phyloP scores from a whole-genome alignment of 2,797 vertebrate species.

The Craterocephalus amniculus region DNA sequence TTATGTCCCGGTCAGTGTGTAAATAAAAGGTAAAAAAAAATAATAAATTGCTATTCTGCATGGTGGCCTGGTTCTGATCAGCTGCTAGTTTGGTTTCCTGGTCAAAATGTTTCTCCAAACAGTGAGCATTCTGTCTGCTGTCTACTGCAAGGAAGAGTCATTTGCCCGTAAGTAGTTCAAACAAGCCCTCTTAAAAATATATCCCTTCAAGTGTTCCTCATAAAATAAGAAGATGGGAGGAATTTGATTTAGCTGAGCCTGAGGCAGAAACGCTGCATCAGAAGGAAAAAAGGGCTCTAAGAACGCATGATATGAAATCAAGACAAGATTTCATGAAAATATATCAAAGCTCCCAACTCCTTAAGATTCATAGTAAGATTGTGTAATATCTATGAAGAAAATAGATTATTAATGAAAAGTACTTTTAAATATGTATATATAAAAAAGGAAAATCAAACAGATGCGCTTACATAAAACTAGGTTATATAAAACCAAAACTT shows the following conservation, averaged over 20 bases:
- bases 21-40: too few species aligned
- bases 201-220: constrained; percentile 11
- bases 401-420: not conserved
- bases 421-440: not conserved
- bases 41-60: too few species aligned
- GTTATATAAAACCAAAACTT: constrained; percentile 6
- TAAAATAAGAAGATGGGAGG: constrained; percentile 10
- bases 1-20: too few species aligned
- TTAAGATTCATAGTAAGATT: constrained; percentile 1
- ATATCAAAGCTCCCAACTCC: not conserved
- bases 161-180: not conserved
- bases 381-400: not conserved
- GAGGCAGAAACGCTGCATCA: constrained; percentile 11
- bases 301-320: constrained; percentile 25
- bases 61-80: too few species aligned
- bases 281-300: constrained; percentile 16
- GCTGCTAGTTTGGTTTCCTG: not conserved
- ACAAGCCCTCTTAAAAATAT: not conserved
- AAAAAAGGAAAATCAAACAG: not conserved
- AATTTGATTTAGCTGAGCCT: not conserved
- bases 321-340: constrained; percentile 3
- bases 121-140: too few species aligned
- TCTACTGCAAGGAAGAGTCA: not conserved
- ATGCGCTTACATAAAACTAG: not conserved
- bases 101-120: constrained; percentile 6